Conservation (phyloP, 2,888 invertebrate genomes). For the Melinopterus prodromus region DNA sequence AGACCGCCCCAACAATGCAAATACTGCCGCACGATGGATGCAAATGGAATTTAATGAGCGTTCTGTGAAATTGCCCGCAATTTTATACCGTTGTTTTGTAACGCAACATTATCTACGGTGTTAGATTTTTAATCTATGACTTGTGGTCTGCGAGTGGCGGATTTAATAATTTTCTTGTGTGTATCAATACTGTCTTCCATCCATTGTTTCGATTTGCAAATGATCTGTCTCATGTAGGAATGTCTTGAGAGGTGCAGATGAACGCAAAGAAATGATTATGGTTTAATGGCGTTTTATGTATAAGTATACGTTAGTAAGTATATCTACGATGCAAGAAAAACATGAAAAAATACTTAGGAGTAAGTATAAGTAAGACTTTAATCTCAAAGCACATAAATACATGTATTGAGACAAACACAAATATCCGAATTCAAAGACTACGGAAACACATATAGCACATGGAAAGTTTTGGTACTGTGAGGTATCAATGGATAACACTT, state of each 20-base stretch:
- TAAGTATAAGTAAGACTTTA: too few species aligned
- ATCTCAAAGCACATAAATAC: too few species aligned
- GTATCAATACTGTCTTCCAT: not conserved
- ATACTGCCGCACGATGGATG: not conserved
- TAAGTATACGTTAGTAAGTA: too few species aligned
- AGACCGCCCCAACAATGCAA: conserved; percentile 16
- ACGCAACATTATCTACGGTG: not conserved
- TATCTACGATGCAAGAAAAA: too few species aligned
- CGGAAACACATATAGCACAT: too few species aligned
- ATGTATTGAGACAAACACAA: too few species aligned
- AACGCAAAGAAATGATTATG: too few species aligned
- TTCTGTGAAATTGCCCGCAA: conserved; percentile 10
- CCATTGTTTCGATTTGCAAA: not conserved
- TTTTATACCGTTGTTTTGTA: conserved; percentile 6
- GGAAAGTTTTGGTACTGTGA: too few species aligned
- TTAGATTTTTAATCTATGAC: not conserved
- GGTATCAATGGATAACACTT: too few species aligned
- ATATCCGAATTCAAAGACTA: too few species aligned
- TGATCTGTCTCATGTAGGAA: not conserved
- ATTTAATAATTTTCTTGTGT: not conserved
- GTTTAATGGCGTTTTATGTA: too few species aligned
- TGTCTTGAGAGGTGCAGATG: not conserved
- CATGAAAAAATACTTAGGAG: too few species aligned
- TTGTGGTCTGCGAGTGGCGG: not conserved
- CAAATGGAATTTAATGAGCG: conserved; percentile 21